phyloP scores from a whole-genome alignment of 2,113 vertebrate genomes.

The Brevimyrus niger region DNA sequence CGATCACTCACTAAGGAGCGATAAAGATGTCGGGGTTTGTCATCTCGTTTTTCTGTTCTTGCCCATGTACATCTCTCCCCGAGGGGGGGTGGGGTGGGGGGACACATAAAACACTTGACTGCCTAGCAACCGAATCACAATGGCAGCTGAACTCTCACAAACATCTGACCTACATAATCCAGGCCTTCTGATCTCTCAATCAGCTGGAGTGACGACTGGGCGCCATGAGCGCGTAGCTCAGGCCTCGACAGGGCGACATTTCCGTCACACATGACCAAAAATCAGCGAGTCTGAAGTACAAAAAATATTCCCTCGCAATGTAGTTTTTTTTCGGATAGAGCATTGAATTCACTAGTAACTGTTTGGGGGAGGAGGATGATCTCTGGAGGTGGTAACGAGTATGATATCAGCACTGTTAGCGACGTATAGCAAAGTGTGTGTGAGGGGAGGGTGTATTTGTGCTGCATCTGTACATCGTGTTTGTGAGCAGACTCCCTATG shows the following conservation, averaged over 20 bases:
- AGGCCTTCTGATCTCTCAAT: slow-evolving; percentile 60
- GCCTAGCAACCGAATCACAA: slow-evolving; percentile 71
- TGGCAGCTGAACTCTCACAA: slow-evolving; percentile 59
- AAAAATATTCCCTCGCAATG: background rate
- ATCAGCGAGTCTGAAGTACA: background rate
- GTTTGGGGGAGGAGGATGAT: background rate
- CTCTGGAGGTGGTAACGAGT: background rate
- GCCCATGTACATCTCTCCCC: slow-evolving; percentile 53
- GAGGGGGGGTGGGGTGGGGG: slow-evolving; percentile 32
- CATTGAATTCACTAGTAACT: background rate
- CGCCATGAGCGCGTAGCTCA: slow-evolving; percentile 22
- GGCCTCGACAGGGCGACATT: background rate
- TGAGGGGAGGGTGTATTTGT: background rate
- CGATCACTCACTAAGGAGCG: background rate
- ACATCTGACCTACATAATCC: slow-evolving; percentile 64
- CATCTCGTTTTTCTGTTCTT: background rate
- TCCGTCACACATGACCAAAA: background rate
- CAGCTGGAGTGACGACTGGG: slow-evolving; percentile 59
- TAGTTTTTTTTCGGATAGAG: background rate
- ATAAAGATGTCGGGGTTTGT: background rate
- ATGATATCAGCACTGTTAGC: background rate
- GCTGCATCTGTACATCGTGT: background rate
- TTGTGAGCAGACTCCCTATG: background rate
- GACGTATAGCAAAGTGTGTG: background rate
- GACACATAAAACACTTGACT: slow-evolving; percentile 60